Conservation (phyloP, 1,140 invertebrate genomes). For the Apis florea region DNA sequence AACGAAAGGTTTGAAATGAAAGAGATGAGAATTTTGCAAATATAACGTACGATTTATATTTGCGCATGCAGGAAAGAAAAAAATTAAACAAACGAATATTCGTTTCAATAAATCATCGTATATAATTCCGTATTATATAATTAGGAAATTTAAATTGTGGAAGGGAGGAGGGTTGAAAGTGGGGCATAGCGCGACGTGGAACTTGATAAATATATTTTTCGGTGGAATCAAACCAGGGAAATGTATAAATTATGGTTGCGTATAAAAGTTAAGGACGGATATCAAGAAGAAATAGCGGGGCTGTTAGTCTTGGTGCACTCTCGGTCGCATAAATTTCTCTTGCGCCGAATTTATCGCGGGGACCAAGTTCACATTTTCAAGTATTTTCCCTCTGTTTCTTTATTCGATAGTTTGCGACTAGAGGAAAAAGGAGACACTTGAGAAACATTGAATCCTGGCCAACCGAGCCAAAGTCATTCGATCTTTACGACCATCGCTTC, state of each 20-base stretch:
- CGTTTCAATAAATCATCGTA: too few relatives aligned
- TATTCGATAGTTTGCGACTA: slow-evolving; percentile 1
- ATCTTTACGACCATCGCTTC: slow-evolving; percentile 14
- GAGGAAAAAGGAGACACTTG: neutral
- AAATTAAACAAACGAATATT: too few relatives aligned
- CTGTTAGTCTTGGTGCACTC: neutral
- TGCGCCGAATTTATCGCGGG: neutral
- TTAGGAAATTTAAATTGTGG: too few relatives aligned
- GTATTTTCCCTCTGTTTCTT: slow-evolving; percentile 2
- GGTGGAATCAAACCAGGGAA: too few relatives aligned
- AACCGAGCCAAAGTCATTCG: slow-evolving; percentile 5
- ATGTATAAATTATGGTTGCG: neutral
- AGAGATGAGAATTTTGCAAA: too few relatives aligned
- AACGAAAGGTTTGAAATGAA: too few relatives aligned
- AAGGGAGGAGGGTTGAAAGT: too few relatives aligned
- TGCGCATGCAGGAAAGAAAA: too few relatives aligned
- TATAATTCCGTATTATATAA: too few relatives aligned
- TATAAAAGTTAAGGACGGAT: neutral
- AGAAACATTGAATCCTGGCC: slow-evolving; percentile 7
- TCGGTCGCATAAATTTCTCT: neutral
- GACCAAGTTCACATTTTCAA: neutral
- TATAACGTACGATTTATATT: too few relatives aligned
- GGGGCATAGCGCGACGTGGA: too few relatives aligned
- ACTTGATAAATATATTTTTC: too few relatives aligned
- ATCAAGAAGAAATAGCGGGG: neutral